Evolutionary conservation across 2,888 invertebrate species (phyloP).

Genomic region (Cryptocephalus moraei): DNA sequence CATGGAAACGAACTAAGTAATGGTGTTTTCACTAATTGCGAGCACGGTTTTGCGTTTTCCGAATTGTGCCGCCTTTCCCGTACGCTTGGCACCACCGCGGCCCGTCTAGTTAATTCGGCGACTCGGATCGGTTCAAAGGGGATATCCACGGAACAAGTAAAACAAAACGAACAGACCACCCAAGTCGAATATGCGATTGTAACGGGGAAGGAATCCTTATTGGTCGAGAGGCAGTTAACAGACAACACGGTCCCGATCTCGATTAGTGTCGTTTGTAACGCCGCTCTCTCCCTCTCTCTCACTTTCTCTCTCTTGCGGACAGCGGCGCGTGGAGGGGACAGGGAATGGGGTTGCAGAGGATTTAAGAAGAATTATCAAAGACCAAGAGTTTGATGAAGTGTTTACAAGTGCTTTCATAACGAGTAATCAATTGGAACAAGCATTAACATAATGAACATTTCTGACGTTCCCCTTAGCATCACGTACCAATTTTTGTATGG

Average conservation of each 20-base stretch:
- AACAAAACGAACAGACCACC: constrained; percentile 38
- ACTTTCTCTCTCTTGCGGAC: not conserved
- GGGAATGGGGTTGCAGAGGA: not conserved
- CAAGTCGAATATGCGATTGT: constrained; percentile 37
- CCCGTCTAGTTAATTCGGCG: not conserved
- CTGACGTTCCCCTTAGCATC: no score
- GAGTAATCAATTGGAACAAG: no score
- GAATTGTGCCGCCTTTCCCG: no score
- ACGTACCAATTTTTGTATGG: no score
- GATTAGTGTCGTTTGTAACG: constrained; percentile 28
- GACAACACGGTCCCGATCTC: constrained; percentile 19
- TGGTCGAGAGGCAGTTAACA: constrained; percentile 28
- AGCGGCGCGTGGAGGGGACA: not conserved
- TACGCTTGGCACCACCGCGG: not conserved
- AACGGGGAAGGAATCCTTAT: constrained; percentile 24
- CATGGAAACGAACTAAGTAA: no score
- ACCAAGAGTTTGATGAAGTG: no score
- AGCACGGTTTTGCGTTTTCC: no score
- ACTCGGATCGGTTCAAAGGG: not conserved
- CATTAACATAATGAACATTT: no score
- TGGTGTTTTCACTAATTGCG: no score
- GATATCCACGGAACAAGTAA: constrained; percentile 28
- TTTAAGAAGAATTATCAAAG: not conserved
- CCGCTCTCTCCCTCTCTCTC: constrained; percentile 9
- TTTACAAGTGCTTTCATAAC: no score